Evolutionary conservation across 2,797 vertebrate species (phyloP).

Genomic region (Euthynnus affinis): DNA sequence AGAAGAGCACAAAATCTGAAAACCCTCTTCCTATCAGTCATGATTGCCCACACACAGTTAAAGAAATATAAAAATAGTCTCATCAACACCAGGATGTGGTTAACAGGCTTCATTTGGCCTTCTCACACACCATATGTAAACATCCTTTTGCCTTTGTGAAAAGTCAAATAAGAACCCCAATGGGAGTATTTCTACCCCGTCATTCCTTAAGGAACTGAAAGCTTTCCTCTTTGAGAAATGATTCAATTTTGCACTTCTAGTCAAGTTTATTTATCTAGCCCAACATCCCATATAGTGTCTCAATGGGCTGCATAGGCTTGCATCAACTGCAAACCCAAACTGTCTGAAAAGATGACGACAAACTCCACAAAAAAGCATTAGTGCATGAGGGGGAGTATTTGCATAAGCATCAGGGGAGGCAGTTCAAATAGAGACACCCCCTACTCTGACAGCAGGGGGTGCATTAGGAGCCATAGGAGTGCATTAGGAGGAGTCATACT

Average conservation of each 20-base stretch:
- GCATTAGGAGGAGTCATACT: neutral
- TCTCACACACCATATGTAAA: conserved; percentile 42
- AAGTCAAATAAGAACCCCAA: conserved; percentile 12
- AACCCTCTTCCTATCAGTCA: neutral
- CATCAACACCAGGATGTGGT: conserved; percentile 39
- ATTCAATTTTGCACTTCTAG: conserved; percentile 41
- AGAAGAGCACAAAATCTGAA: neutral
- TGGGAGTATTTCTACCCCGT: conserved; percentile 34
- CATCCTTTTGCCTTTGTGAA: conserved; percentile 45
- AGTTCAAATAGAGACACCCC: neutral
- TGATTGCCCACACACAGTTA: neutral
- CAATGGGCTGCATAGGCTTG: neutral
- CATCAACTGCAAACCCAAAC: conserved; percentile 7
- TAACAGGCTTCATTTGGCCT: conserved; percentile 25
- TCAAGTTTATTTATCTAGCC: conserved; percentile 59
- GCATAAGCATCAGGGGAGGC: neutral
- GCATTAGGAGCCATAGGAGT: neutral
- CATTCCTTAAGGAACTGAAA: conserved; percentile 11
- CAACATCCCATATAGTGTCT: neutral
- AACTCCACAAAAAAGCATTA: neutral
- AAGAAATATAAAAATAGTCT: conserved; percentile 8
- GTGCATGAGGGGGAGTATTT: neutral
- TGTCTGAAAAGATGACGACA: neutral
- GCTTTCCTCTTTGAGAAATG: conserved; percentile 1
- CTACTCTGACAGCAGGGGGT: neutral